Conservation (phyloP, 92 coral and sea anemone genomes). For the Metridium senile region DNA sequence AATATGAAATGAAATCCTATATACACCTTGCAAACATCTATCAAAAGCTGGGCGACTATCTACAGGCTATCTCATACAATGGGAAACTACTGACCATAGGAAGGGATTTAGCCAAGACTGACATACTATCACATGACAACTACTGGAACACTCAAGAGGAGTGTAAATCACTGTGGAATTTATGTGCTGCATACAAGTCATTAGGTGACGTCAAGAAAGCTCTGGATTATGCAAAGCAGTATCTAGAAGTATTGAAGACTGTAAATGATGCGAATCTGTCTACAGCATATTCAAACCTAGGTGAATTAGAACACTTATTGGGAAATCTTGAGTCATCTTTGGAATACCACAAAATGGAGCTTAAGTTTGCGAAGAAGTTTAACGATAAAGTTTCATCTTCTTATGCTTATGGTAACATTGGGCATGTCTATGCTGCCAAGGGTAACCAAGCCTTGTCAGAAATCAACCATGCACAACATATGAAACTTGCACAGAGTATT, state of each 20-base stretch:
- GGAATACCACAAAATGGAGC: constrained; percentile 70
- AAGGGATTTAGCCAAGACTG: constrained; percentile 54
- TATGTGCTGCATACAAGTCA: constrained; percentile 74
- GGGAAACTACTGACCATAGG: constrained; percentile 79
- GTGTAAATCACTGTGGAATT: constrained; percentile 80
- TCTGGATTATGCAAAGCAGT: constrained; percentile 64
- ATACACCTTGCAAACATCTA: constrained; percentile 71
- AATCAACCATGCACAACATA: constrained; percentile 69
- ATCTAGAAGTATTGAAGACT: constrained; percentile 59
- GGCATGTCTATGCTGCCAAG: constrained; percentile 72
- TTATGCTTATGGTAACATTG: constrained; percentile 81
- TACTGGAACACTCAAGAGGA: constrained; percentile 75
- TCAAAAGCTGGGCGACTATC: constrained; percentile 69
- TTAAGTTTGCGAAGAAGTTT: constrained; percentile 65
- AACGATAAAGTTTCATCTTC: constrained; percentile 55
- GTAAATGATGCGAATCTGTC: constrained; percentile 54
- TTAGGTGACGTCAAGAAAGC: constrained; percentile 70
- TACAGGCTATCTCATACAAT: constrained; percentile 75
- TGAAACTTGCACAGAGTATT: constrained; percentile 69
- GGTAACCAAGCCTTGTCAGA: constrained; percentile 68
- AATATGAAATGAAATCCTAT: constrained; percentile 74
- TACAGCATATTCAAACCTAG: constrained; percentile 67
- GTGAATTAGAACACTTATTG: constrained; percentile 65
- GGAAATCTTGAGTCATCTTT: constrained; percentile 69
- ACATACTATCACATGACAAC: constrained; percentile 1